These are phyloP conservation scores for Mastomys natalensis DNA, from an alignment of 2,113 vertebrate species.

Conservation along the genomic window DNA sequence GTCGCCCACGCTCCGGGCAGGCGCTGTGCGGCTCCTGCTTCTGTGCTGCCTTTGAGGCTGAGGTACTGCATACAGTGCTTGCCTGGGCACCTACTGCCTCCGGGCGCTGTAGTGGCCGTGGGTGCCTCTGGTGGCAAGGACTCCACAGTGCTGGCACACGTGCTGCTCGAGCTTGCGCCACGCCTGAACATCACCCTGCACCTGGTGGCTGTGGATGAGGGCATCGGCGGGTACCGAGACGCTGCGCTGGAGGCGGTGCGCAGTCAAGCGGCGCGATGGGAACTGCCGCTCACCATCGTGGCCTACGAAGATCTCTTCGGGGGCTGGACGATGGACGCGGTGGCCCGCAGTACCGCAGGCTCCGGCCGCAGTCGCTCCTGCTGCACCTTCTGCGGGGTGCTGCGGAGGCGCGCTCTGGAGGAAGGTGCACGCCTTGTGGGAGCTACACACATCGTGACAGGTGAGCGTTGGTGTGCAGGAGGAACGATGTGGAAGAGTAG, in stretches of 20 bases:
- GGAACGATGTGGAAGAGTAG: rapidly evolving
- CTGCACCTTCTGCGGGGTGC: conserved; percentile 96
- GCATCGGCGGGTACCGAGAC: conserved; percentile 90
- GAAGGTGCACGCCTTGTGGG: conserved; percentile 91
- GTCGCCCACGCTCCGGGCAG: conserved; percentile 88
- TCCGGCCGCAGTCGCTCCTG: conserved; percentile 91
- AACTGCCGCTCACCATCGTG: conserved; percentile 91
- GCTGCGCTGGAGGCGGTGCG: conserved; percentile 93
- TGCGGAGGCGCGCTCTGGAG: conserved; percentile 92
- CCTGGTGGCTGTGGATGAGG: conserved; percentile 94
- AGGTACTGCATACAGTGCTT: conserved; percentile 90
- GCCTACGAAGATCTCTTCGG: conserved; percentile 92
- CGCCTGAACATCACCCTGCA: conserved; percentile 88
- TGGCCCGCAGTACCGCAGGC: conserved; percentile 85
- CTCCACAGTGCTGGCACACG: conserved; percentile 93
- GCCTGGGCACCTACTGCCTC: conserved; percentile 88
- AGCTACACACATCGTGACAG: conserved; percentile 94
- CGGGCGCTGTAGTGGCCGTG: conserved; percentile 89
- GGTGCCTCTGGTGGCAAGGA: conserved; percentile 94
- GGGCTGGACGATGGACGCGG: conserved; percentile 94
- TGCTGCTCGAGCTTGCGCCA: conserved; percentile 90
- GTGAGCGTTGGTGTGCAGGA: conserved; percentile 72
- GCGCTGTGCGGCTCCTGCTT: conserved; percentile 92
- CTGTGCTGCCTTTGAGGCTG: conserved; percentile 92
- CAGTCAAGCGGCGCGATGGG: conserved; percentile 90